Conservation (phyloP, 2,113 vertebrate genomes). For the Gulo gulo region DNA sequence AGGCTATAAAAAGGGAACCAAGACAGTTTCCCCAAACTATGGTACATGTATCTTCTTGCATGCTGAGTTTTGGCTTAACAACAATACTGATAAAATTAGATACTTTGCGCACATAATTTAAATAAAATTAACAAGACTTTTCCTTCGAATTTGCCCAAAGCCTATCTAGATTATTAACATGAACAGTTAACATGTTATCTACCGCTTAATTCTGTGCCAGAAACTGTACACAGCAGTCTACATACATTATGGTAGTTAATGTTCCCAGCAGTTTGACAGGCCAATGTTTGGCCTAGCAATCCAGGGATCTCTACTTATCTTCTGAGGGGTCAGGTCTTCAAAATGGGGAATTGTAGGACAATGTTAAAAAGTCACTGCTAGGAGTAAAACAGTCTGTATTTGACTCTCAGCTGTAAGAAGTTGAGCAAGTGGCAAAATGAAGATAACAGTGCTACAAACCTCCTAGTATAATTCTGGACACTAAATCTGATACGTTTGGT, state of each 20-base stretch:
- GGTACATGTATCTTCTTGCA: background rate
- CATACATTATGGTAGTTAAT: background rate
- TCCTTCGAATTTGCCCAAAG: background rate
- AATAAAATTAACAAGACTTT: background rate
- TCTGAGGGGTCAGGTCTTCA: background rate
- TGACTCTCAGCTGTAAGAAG: background rate
- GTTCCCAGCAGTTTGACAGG: background rate
- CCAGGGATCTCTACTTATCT: background rate
- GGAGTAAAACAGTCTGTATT: background rate
- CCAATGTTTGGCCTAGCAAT: background rate
- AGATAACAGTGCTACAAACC: background rate
- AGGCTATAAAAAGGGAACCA: slow-evolving; percentile 7
- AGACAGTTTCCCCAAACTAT: background rate
- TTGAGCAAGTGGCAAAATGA: background rate
- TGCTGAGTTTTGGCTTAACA: background rate
- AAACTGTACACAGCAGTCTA: background rate
- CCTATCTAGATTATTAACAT: background rate
- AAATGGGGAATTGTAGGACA: background rate
- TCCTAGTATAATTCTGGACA: background rate
- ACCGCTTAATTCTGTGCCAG: background rate
- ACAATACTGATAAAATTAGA: background rate
- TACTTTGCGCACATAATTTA: background rate
- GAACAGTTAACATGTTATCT: background rate
- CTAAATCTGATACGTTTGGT: background rate
- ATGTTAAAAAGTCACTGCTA: background rate